These are phyloP conservation scores for Acanthurus leucopareius DNA, from an alignment of 2,797 vertebrate species.

Conservation along the genomic window DNA sequence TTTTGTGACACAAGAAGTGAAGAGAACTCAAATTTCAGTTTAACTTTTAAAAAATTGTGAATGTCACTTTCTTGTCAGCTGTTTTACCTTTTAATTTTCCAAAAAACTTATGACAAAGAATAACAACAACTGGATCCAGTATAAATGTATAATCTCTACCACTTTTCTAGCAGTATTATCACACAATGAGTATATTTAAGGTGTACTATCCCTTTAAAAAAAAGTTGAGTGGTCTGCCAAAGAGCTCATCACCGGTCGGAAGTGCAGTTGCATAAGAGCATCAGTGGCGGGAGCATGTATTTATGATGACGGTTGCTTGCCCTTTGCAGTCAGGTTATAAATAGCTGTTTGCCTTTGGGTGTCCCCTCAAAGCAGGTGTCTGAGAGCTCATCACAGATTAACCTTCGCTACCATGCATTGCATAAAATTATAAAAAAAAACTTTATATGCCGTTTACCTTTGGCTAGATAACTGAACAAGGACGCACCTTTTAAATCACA, in stretches of 20 bases:
- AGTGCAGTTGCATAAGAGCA: conserved; percentile 48
- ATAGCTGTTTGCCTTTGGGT: conserved; percentile 57
- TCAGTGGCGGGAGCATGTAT: conserved; percentile 51
- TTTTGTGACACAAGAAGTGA: too few relatives aligned
- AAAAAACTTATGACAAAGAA: too few relatives aligned
- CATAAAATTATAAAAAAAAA: background rate
- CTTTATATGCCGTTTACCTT: conserved; percentile 7
- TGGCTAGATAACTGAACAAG: background rate
- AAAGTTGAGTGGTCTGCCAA: conserved; percentile 10
- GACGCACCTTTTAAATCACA: background rate
- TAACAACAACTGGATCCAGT: too few relatives aligned
- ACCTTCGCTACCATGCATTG: background rate
- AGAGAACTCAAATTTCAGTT: too few relatives aligned
- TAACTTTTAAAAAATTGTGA: too few relatives aligned
- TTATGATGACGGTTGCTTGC: conserved; percentile 56
- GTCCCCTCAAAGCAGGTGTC: conserved; percentile 61
- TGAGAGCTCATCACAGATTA: conserved; percentile 28
- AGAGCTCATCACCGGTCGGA: conserved; percentile 33
- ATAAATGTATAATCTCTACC: too few relatives aligned
- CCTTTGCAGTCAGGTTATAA: conserved; percentile 70
- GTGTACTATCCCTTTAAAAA: conserved; percentile 20
- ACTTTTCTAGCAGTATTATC: background rate
- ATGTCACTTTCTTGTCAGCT: too few relatives aligned
- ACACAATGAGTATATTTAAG: background rate
- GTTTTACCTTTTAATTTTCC: too few relatives aligned